Conservation (phyloP, 2,797 vertebrate species). For the Synaphobranchus kaupii region DNA sequence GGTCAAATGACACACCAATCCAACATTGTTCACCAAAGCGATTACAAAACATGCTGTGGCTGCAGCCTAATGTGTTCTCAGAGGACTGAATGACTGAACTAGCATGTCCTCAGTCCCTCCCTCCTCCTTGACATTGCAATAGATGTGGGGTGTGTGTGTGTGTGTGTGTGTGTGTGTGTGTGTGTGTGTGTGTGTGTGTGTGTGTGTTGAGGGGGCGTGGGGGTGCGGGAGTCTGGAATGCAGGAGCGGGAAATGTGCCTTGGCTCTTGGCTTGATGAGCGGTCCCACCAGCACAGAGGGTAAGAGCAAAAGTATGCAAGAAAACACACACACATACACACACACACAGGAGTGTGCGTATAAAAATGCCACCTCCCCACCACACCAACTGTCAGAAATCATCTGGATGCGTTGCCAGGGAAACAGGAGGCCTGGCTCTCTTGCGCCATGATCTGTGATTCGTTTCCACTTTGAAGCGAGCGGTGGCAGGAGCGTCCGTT, state of each 20-base stretch:
- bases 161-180: too few relatives aligned
- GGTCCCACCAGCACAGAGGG: constrained; percentile 48
- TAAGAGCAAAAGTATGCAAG: constrained; percentile 7
- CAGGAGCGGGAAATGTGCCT: constrained; percentile 65
- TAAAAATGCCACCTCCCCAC: constrained; percentile 32
- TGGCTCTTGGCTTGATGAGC: constrained; percentile 64
- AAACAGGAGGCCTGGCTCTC: constrained; percentile 64
- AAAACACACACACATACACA: constrained; percentile 39
- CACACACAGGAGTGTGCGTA: constrained; percentile 18
- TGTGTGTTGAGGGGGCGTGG: constrained; percentile 35
- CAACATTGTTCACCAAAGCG: neutral
- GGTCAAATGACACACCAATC: neutral
- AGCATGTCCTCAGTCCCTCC: constrained; percentile 34
- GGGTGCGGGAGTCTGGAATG: constrained; percentile 61
- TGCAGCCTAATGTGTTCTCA: constrained; percentile 33
- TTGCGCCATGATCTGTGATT: constrained; percentile 64
- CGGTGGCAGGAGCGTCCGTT: constrained; percentile 66
- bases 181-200: too few relatives aligned
- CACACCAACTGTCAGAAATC: constrained; percentile 49
- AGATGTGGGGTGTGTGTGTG: constrained; percentile 38
- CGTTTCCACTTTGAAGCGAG: constrained; percentile 61
- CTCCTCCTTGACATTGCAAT: constrained; percentile 31
- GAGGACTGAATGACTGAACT: constrained; percentile 39
- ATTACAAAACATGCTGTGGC: neutral
- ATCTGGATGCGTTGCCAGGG: constrained; percentile 67